Conservation (phyloP, 2,888 invertebrate species). For the Stenchaetothrips biformis region DNA sequence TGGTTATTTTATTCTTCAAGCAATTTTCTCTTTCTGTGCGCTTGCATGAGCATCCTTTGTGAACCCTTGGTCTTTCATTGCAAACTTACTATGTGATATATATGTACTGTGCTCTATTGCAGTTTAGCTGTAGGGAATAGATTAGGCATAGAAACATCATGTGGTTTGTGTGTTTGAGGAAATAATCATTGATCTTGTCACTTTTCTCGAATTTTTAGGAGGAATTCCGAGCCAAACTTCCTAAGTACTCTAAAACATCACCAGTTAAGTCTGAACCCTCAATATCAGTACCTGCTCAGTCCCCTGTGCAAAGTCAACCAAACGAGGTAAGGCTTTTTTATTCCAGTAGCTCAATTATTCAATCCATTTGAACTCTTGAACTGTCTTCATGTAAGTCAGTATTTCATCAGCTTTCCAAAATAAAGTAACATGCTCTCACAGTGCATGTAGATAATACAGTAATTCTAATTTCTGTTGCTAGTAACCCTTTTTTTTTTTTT, state of each 20-base stretch:
- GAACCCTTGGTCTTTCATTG: not conserved
- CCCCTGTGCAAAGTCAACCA: constrained; percentile 43
- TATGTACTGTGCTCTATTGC: not conserved
- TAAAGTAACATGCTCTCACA: no score
- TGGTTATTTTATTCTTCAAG: constrained; percentile 13
- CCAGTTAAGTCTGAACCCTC: constrained; percentile 45
- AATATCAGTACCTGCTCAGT: constrained; percentile 37
- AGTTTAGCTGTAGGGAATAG: constrained; percentile 6
- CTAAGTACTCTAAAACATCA: constrained; percentile 58
- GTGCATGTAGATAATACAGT: not conserved
- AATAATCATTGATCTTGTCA: not conserved
- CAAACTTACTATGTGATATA: not conserved
- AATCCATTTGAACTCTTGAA: not conserved
- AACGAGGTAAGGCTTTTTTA: not conserved
- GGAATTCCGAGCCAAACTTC: constrained; percentile 67
- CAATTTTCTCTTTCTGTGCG: not conserved
- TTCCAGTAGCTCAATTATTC: not conserved
- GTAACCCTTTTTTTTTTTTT: not conserved
- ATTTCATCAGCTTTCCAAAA: not conserved
- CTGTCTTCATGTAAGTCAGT: not conserved
- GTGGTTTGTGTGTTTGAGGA: not conserved
- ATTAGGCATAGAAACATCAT: not conserved
- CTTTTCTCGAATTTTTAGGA: constrained; percentile 51
- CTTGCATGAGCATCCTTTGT: constrained; percentile 14
- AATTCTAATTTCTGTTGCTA: not conserved